Base-by-base conservation (phyloP, 1,140 invertebrate genomes). In the Drosophila asahinai region DNA sequence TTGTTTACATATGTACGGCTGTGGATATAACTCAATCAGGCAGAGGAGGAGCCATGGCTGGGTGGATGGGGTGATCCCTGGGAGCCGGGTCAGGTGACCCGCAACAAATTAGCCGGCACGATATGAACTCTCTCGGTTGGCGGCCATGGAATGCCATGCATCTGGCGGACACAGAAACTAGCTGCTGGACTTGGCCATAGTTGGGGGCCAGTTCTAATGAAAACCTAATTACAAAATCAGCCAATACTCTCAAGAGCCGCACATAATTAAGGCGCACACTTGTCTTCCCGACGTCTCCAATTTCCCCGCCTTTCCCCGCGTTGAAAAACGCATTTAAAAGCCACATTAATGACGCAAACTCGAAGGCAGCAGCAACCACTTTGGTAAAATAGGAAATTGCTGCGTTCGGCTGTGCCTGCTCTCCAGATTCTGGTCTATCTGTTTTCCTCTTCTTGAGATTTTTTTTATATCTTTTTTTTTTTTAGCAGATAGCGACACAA, bases 181-280 rank as follows among this genome's bases (percentile, higher is more conserved):
- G 61, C 33, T 36, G 36, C 27, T 42, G 57, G 49, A 40, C 58
- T 70, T 70, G 51, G 22, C 84, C 78, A 90, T 83, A 89, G 78
- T 75, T 90, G 81, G 73, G 75, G 63, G 66, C 80, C 64, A 90
- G 74, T 89, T 89, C 86, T 90, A 89, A 89, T 89, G 86, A 89
- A 89, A 89, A 89, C 86, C 86, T 89, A 89, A 89, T 89, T 89
- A 84, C 86, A 81, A 89, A 89, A 89, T 89, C 86, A 89, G 86
- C 81, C 86, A 90, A 86, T 90, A 89, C 84, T 90, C 86, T 84
- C 70, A 90, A 90, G 86, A 89, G 86, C 78, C 71, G 71, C 86
- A 90, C 86, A 86, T 89, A 89, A 89, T 89, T 89, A 89, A 90
- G 82, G 86, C 78, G 86, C 86, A 82, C 86, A 83, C 84, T 77